These are phyloP conservation scores for Podocnemis expansa DNA, from an alignment of 2,113 vertebrate species.

Conservation along the genomic window DNA sequence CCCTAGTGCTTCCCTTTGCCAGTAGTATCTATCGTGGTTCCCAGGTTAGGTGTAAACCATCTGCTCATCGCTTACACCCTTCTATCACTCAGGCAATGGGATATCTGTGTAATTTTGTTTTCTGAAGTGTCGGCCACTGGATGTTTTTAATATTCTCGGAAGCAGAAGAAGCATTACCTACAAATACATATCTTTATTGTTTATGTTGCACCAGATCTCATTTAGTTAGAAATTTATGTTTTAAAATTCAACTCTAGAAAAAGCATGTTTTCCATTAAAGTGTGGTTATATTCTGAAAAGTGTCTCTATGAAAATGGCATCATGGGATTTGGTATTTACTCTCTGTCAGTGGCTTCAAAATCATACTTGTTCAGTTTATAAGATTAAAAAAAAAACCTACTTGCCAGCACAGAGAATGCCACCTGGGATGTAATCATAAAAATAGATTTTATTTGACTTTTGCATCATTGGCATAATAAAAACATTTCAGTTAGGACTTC, in stretches of 20 bases:
- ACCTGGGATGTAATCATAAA: background rate
- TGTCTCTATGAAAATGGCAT: background rate
- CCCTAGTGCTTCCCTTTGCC: background rate
- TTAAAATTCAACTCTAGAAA: background rate
- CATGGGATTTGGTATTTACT: background rate
- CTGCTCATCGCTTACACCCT: background rate
- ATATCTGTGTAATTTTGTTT: background rate
- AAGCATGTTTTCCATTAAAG: background rate
- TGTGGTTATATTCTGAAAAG: background rate
- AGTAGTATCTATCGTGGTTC: background rate
- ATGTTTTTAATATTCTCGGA: background rate
- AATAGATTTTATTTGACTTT: background rate
- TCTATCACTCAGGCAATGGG: background rate
- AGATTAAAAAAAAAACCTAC: background rate
- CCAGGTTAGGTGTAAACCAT: background rate
- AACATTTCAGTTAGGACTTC: background rate
- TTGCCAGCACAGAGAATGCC: background rate
- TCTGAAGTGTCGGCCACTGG: background rate
- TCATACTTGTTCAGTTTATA: background rate
- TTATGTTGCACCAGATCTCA: background rate
- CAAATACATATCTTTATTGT: background rate
- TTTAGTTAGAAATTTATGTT: background rate
- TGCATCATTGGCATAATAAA: background rate
- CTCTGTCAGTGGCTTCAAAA: background rate
- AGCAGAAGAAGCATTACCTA: background rate